Evolutionary conservation across 2,113 vertebrate species (phyloP).

Genomic region (Panthera leo): DNA sequence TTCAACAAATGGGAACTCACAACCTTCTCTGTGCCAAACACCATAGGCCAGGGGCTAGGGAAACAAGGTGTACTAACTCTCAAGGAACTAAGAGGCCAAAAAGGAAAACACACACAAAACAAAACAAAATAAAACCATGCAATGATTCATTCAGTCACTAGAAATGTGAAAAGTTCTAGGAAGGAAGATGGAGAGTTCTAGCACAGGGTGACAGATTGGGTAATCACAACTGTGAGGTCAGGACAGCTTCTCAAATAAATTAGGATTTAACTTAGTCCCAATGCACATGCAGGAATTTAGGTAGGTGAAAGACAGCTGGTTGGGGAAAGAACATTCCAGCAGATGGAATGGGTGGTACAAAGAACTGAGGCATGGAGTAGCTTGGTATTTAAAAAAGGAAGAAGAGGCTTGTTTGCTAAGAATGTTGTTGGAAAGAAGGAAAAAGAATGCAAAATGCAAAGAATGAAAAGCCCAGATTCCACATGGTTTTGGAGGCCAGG

Average conservation of each 20-base stretch:
- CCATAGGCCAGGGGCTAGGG: accelerated
- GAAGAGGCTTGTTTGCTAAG: background rate
- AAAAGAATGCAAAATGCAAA: background rate
- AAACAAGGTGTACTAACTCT: background rate
- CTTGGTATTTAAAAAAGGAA: background rate
- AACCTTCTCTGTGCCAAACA: background rate
- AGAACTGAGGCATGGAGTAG: background rate
- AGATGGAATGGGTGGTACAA: background rate
- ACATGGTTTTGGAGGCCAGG: background rate
- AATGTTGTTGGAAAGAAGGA: background rate
- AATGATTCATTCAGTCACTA: background rate
- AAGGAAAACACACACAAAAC: background rate
- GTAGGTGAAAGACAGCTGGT: background rate
- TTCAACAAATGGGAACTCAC: background rate
- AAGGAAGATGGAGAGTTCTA: background rate
- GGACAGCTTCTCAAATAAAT: background rate
- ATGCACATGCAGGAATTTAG: background rate
- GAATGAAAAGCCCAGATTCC: background rate
- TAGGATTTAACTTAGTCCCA: background rate
- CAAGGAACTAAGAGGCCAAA: background rate
- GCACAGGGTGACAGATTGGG: background rate
- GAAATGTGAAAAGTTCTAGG: background rate
- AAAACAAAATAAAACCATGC: background rate
- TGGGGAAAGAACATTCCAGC: background rate
- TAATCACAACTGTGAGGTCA: background rate